Base-by-base conservation (phyloP, 1,140 invertebrate species). In the Ptiloglossa arizonensis region DNA sequence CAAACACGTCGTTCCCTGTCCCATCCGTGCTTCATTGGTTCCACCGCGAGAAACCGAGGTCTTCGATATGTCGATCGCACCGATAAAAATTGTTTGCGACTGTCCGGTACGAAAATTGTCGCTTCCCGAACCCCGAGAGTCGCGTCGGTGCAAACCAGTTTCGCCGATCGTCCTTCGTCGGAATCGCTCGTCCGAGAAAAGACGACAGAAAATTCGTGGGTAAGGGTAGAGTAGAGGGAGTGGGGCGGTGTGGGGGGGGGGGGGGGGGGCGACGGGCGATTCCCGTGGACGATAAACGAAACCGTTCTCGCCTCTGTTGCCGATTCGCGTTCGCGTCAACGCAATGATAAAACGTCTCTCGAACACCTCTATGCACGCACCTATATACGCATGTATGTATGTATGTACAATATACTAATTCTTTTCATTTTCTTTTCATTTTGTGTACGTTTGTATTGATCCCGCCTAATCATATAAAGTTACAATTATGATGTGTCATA, bases 401-500 rank as follows among this genome's bases (percentile, higher is more conserved):
- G 86, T 85, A 87, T 91, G 85, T 90, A 91, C 89, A 90, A 90
- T 90, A 90, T 89, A 86, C 87, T 86, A 88, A 80, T 89, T 86
- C 79, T 82, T 82, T 75, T 77, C 57, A 73, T 38, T 24, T 35
- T 3, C 50, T 68, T 54, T 54, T 60, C 50, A 44, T 48, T 62
- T 22, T 62, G 54, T 77, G 32, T 77, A 22, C 35, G 35, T 77
- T 77, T 74, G 87, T 82, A 89, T 91, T 89, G 90, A 91, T 91
- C 88, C 89, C 88, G 79, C 86, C 86, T 90, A n/a, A 89, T 86
- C 84, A 89, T 89, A 89, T 89, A 90, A 89, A 89, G 87, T 91
- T 91, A 92, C 83, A 86, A 82, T 88, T 89, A 89, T 90, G 89
- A 90, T 91, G 90, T 90, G 88, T 90, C 90, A 81, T 88, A 90